Evolutionary conservation across 92 coral and sea anemone species (phyloP).

Genomic region (Porites cylindrica): DNA sequence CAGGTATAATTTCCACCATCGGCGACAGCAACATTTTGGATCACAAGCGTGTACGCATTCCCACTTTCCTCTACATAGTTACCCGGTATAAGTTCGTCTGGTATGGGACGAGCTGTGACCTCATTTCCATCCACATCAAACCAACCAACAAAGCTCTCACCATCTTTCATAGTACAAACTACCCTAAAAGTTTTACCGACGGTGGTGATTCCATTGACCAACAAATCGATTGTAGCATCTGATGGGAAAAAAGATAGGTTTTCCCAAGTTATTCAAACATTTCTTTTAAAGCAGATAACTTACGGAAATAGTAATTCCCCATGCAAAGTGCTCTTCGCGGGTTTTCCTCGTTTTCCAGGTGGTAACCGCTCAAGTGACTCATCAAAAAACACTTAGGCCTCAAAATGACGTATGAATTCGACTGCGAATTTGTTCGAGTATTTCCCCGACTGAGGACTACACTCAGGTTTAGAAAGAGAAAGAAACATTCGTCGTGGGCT

Average conservation of each 20-base stretch:
- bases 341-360: too few species aligned
- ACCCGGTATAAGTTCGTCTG: constrained; percentile 20
- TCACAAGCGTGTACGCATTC: constrained; percentile 52
- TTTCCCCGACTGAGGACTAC: too few species aligned
- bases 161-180: constrained; percentile 47
- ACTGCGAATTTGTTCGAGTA: too few species aligned
- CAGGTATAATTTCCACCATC: constrained; percentile 87
- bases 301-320: too few species aligned
- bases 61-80: constrained; percentile 28
- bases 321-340: too few species aligned
- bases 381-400: too few species aligned
- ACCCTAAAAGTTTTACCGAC: constrained; percentile 79
- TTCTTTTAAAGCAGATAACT: too few species aligned
- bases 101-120: constrained; percentile 28
- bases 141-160: constrained; percentile 76
- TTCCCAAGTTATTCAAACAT: too few species aligned
- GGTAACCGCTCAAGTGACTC: too few species aligned
- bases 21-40: constrained; percentile 66
- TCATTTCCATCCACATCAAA: constrained; percentile 57
- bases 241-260: not conserved
- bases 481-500: too few species aligned
- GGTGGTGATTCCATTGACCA: constrained; percentile 73
- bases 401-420: too few species aligned
- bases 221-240: constrained; percentile 62
- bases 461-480: too few species aligned